These are phyloP conservation scores for Ceramica pisi DNA, from an alignment of 2,888 invertebrate species.

Conservation along the genomic window DNA sequence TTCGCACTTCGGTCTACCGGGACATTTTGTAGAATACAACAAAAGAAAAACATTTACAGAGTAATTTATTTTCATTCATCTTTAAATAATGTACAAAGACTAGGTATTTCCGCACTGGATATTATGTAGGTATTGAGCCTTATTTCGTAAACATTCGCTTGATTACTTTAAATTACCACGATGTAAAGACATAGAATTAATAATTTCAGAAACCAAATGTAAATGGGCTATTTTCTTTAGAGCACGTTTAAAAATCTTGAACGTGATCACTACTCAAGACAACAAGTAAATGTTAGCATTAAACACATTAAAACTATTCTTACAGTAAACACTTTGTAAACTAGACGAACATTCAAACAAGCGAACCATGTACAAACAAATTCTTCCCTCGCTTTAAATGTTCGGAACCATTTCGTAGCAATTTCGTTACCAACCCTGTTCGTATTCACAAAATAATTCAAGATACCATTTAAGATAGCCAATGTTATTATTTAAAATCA, in stretches of 20 bases:
- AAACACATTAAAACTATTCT: conserved; percentile 9
- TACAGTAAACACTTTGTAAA: conserved; percentile 18
- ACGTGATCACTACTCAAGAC: neutral
- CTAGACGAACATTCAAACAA: conserved; percentile 12
- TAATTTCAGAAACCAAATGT: neutral
- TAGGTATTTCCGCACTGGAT: neutral
- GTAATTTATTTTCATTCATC: neutral
- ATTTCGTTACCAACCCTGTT: conserved; percentile 33
- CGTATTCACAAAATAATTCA: conserved; percentile 31
- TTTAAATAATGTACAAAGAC: neutral
- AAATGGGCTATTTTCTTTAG: neutral
- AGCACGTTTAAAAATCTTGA: neutral
- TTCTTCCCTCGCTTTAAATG: conserved; percentile 22
- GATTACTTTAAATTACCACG: neutral
- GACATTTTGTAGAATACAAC: conserved; percentile 4
- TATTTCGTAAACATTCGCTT: too few species aligned
- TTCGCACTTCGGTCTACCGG: neutral
- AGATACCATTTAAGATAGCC: conserved; percentile 40
- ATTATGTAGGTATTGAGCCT: neutral
- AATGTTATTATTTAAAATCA: conserved; percentile 47
- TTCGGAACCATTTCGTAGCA: conserved; percentile 12
- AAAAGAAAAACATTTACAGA: neutral
- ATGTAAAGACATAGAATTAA: neutral
- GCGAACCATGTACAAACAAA: conserved; percentile 6
- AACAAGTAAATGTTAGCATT: neutral